These are phyloP conservation scores for Cenopis cana DNA, from an alignment of 2,888 invertebrate genomes.

Conservation along the genomic window DNA sequence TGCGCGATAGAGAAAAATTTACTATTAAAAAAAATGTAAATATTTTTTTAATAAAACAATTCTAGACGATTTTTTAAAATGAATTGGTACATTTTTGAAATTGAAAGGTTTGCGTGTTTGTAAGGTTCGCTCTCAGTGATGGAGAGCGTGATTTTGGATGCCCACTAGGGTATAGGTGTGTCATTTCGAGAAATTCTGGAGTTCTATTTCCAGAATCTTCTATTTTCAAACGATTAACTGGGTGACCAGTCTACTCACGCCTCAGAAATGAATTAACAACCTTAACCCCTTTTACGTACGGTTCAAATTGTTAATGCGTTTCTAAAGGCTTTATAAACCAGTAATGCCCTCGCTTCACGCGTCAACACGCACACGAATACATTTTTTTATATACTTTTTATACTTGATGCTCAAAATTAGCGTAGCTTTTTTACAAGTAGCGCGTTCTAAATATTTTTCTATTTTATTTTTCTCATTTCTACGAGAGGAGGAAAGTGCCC, in stretches of 20 bases:
- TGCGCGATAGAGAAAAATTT: slow-evolving; percentile 26
- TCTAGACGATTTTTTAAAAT: slow-evolving; percentile 60
- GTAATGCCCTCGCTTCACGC: slow-evolving; percentile 31
- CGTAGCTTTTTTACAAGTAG: neutral
- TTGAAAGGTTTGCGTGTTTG: slow-evolving; percentile 53
- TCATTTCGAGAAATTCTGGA: slow-evolving; percentile 7
- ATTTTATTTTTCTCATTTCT: neutral
- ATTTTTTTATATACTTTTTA: slow-evolving; percentile 1
- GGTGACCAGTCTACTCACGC: neutral
- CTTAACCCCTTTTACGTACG: neutral
- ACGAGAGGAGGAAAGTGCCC: too few species aligned
- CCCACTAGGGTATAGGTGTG: slow-evolving; percentile 18
- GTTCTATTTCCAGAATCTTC: neutral
- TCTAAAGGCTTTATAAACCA: slow-evolving; percentile 16
- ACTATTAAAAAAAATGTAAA: slow-evolving; percentile 64
- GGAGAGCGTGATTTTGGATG: slow-evolving; percentile 11
- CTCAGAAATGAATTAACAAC: slow-evolving; percentile 24
- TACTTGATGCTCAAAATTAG: slow-evolving; percentile 19
- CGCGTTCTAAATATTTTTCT: neutral
- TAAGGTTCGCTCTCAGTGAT: slow-evolving; percentile 18
- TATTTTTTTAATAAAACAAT: slow-evolving; percentile 66
- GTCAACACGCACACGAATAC: slow-evolving; percentile 14
- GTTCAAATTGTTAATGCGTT: slow-evolving; percentile 20
- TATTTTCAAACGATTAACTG: neutral
- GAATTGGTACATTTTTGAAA: slow-evolving; percentile 58